These are phyloP conservation scores for Chydorus sphaericus DNA, from an alignment of 2,888 invertebrate species.

Conservation along the genomic window DNA sequence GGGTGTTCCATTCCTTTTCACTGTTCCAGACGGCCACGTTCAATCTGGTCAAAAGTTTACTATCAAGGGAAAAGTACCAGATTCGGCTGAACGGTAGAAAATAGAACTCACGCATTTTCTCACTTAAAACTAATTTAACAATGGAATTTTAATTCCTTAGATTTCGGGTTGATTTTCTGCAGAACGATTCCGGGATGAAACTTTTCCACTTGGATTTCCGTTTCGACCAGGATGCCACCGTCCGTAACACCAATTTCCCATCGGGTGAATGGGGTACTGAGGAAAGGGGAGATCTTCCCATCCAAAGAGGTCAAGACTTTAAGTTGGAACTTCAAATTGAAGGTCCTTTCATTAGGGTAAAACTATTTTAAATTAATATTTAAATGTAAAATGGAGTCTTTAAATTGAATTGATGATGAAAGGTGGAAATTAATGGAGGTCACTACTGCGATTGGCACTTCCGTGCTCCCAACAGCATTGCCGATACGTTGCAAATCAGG, in stretches of 20 bases:
- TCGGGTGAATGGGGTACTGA: not conserved
- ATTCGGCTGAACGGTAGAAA: too few species aligned
- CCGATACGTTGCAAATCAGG: not conserved
- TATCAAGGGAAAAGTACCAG: too few species aligned
- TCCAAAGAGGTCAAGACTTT: not conserved
- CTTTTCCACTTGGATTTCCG: not conserved
- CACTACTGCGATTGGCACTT: not conserved
- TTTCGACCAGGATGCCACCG: not conserved
- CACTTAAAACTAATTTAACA: too few species aligned
- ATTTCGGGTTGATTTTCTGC: not conserved
- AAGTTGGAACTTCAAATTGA: not conserved
- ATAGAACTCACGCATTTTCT: not conserved
- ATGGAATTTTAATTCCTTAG: too few species aligned
- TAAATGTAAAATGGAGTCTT: too few species aligned
- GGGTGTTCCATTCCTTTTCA: too few species aligned
- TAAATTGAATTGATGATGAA: not conserved
- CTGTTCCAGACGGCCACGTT: too few species aligned
- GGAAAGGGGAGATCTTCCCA: not conserved
- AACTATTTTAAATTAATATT: not conserved
- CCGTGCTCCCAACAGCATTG: not conserved
- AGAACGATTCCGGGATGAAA: not conserved
- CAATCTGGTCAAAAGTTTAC: too few species aligned
- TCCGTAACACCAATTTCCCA: not conserved
- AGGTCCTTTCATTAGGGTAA: not conserved
- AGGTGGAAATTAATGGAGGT: too few species aligned